Conservation (phyloP, 2,888 invertebrate species). For the Lysandra coridon region DNA sequence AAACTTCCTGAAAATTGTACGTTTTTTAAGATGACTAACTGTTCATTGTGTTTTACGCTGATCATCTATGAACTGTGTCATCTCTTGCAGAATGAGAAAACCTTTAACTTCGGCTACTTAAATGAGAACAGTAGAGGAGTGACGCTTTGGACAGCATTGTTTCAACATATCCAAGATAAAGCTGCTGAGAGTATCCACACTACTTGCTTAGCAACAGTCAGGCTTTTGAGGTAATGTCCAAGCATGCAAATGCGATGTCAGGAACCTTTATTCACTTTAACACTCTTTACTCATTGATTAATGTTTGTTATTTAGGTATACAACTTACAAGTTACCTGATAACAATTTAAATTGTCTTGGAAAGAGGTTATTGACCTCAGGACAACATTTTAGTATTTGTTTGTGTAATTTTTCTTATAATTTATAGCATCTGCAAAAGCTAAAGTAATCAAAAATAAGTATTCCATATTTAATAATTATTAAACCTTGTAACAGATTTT, state of each 20-base stretch:
- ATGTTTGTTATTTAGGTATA: no score
- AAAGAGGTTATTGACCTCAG: no score
- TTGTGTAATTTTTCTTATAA: no score
- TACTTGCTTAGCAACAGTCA: slow-evolving; percentile 80
- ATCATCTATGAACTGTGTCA: slow-evolving; percentile 7
- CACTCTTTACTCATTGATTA: no score
- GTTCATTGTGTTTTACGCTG: not conserved
- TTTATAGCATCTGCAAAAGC: no score
- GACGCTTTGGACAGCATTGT: slow-evolving; percentile 82
- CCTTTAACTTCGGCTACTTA: slow-evolving; percentile 82
- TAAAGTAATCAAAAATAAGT: no score
- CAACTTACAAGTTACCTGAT: no score
- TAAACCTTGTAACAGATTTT: not conserved
- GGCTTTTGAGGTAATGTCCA: slow-evolving; percentile 83
- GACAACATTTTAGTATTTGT: no score
- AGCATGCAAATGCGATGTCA: not conserved
- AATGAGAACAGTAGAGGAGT: slow-evolving; percentile 74
- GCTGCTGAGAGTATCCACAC: slow-evolving; percentile 68
- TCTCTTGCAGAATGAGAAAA: slow-evolving; percentile 69
- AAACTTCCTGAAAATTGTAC: slow-evolving; percentile 59
- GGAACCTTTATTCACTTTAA: not conserved
- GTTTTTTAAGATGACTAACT: slow-evolving; percentile 36
- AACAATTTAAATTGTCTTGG: no score
- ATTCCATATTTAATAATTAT: no score
- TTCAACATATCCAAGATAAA: slow-evolving; percentile 77